Base-by-base conservation (phyloP, 2,113 vertebrate species). In the Lampris megalopsis region DNA sequence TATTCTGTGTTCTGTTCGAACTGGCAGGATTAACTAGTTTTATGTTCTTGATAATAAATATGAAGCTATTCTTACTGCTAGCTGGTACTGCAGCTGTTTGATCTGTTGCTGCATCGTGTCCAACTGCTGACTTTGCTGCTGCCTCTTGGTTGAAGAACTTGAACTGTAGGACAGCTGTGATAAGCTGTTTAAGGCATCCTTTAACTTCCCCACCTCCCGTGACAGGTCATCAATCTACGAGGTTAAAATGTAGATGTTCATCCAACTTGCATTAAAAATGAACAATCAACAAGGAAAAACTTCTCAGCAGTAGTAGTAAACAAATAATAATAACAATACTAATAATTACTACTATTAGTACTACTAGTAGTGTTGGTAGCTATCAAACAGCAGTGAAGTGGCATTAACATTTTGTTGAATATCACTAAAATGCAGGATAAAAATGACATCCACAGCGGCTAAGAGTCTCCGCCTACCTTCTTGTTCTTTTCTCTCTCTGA, bases 171-270 rank as follows among this genome's bases (percentile, higher is more conserved):
- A 96, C 64, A 99, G 96, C 92, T 99, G 97, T 0, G 97, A 99
- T 68, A 99, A 95, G 90, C 98, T 99, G 93, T 99, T 99, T 68
- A 99, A 75, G 1, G 98, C 98, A 62, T 99, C 97, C 90, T 97
- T 99, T 78, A 99, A 88, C 82, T 97, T 99, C 80, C 81, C 91
- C n/a, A 99, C 97, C 90, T 99, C 97, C 80, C 96, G 97, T 0
- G 97, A 94, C 89, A 99, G 94, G 83, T 99, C 98, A 57, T 90
- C 95, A 82, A 99, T 99, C 98, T 99, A 81, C 68, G 40, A 50
- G 68, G 58, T 62, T 60, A 8, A 37, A 43, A 0, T 45, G 10
- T 4, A 35, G 40, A 61, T 24, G 24, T 24, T 24, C 24, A 24
- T 24, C 24, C 24, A 24, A 24, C 24, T 24, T 24, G 24, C 24